Evolutionary conservation across 1,140 invertebrate species (phyloP).

Genomic region (Lamellibrachia luymesi): DNA sequence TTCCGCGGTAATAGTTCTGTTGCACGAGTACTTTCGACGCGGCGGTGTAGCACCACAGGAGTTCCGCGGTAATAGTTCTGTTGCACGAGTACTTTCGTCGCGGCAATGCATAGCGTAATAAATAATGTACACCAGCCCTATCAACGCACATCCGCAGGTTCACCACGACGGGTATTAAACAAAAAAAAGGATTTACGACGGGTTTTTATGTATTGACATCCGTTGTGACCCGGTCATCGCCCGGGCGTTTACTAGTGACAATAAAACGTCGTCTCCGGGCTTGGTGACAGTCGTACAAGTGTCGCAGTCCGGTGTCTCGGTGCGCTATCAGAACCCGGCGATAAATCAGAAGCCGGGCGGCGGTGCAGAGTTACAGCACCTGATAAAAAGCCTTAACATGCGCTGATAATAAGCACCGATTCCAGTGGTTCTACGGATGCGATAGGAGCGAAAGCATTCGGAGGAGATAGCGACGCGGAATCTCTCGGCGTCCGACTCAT

Average conservation of each 20-base stretch:
- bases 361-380: background rate
- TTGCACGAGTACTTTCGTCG: background rate
- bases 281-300: background rate
- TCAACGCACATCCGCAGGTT: background rate
- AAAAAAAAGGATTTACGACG: background rate
- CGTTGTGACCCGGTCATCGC: background rate
- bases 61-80: no score
- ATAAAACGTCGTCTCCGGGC: background rate
- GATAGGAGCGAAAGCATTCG: background rate
- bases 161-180: background rate
- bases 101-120: background rate
- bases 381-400: background rate
- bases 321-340: background rate
- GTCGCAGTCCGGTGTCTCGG: background rate
- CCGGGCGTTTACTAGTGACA: background rate
- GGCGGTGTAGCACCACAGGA: no score
- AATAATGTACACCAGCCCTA: background rate
- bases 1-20: no score
- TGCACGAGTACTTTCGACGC: no score
- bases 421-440: background rate
- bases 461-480: background rate
- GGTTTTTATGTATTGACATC: background rate
- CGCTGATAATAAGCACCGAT: background rate
- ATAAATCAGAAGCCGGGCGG: background rate
- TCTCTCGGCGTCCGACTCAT: background rate